Evolutionary conservation across 1,140 invertebrate genomes (phyloP), one percentile per base, ranked within the genome.

Genomic region (Berghia stephanieae): DNA sequence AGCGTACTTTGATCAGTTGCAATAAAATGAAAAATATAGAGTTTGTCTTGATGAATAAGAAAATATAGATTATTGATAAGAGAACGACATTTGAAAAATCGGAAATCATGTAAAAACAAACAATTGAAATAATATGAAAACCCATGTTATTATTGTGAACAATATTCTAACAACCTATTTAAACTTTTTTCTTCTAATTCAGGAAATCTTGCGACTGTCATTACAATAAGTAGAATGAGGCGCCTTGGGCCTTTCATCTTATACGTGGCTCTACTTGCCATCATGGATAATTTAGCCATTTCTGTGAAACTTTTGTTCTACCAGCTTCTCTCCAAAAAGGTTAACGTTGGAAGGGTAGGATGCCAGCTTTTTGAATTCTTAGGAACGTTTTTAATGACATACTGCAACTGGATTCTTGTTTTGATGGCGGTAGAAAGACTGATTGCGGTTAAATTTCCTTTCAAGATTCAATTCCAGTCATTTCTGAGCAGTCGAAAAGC

Each of bases 331-430:
- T n/a, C 43, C 44, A 52, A 79, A 16, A 60, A 77, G 44, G 77
- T 67, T 34, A 80, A 52, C 24, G 78, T 76, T 31, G 78, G 70
- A 43, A 82, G 13, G 63, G 21, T 24, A 8, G 81, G 77, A 2
- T 82, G 81, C 68, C 68, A 75, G 36, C 27, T 67, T 13, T 42
- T 87, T 38, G 76, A 76, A 24, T 83, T 85, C 40, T 44, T 83
- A 3, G 86, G 83, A 31, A 84, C 80, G 55, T 80, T 81, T 21
- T 75, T 82, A 3, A 77, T 80, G 63, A 80, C 79, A 36, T 85
- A 83, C 67, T 63, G 82, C n/a, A 84, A 83, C 67, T 86, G 85
- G 85, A 76, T 86, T 24, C 78, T 86, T 2, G 83, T 86, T 18
- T 69, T 79, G 34, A 82, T 86, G 81, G 83, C 85, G 6, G 34